Evolutionary conservation across 2,113 vertebrate genomes (phyloP), one percentile per base, ranked within the genome.

Genomic region (Hyperopisus bebe): DNA sequence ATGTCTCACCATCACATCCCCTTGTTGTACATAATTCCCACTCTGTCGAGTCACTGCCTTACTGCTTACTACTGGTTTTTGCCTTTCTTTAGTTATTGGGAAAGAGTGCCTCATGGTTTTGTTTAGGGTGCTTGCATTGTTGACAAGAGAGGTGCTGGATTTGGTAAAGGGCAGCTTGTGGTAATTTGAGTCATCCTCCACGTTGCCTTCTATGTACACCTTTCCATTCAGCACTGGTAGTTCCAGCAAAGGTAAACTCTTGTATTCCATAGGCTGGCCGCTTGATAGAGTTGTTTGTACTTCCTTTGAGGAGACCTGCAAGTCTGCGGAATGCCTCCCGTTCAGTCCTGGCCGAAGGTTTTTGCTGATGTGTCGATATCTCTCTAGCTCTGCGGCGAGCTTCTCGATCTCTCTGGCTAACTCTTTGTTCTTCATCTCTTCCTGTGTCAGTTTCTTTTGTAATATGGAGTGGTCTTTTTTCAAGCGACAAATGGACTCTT

Each of bases 391-490:
- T 91, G 97, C 95, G 0, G 94, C 98, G 90, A 99, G 97, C 8
- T 93, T 97, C 94, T 99, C 98, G 93, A 98, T 99, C 93, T 99
- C 98, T 94, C 96, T 96, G 89, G 95, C 96, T 90, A 99, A 93
- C 82, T 99, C 98, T 91, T 96, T 98, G 93, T 99, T 99, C 89
- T 97, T 95, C 88, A 97, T 96, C 93, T 99, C 98, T 93, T 99
- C 98, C 91, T 98, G 97, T 88, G 96, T 96, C 77, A 99, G 96
- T 92, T 98, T 99, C 90, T 96, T 97, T 88, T 99, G 98, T 91
- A 99, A 93, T 70, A 96, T 91, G 0, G 95, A 96, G 44, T 99
- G 97, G 91, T 99, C 98, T 48, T 96, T 97, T 92, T 96, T 97
- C 91, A 99, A 94, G 83, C 96, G 96, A 90, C 97, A 97, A 46